Conservation (phyloP, 1,140 invertebrate species). For the Orchestia grillus region DNA sequence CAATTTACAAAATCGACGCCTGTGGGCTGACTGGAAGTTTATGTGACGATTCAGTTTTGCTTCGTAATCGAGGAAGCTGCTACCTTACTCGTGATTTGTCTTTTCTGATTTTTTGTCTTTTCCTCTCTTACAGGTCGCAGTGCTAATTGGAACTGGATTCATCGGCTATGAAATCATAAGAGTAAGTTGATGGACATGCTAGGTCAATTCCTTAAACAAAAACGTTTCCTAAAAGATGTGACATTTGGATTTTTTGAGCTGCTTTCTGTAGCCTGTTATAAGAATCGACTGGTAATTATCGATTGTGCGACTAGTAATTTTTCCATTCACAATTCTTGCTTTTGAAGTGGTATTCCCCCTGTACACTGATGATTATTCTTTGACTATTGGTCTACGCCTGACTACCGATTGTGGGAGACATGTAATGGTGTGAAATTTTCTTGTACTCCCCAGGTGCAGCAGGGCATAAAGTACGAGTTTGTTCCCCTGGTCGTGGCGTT, state of each 20-base stretch:
- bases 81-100: too few species aligned
- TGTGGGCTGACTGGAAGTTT: too few species aligned
- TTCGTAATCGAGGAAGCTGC: too few species aligned
- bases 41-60: too few species aligned
- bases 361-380: too few species aligned
- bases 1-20: too few species aligned
- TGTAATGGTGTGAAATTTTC: neutral
- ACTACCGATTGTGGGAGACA: neutral
- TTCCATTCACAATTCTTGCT: too few species aligned
- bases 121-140: conserved; percentile 72
- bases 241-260: neutral
- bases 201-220: conserved; percentile 46
- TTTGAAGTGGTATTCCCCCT: too few species aligned
- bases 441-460: conserved; percentile 65
- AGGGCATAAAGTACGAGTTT: conserved; percentile 79
- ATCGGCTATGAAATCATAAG: conserved; percentile 77
- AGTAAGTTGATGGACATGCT: conserved; percentile 71
- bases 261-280: too few species aligned
- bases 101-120: neutral
- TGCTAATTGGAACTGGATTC: conserved; percentile 85
- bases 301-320: too few species aligned
- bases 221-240: conserved; percentile 29
- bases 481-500: conserved; percentile 89
- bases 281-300: too few species aligned
- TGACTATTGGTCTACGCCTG: too few species aligned